phyloP scores from a whole-genome alignment of 1,140 invertebrate genomes.

The Diploscapter pachys region DNA sequence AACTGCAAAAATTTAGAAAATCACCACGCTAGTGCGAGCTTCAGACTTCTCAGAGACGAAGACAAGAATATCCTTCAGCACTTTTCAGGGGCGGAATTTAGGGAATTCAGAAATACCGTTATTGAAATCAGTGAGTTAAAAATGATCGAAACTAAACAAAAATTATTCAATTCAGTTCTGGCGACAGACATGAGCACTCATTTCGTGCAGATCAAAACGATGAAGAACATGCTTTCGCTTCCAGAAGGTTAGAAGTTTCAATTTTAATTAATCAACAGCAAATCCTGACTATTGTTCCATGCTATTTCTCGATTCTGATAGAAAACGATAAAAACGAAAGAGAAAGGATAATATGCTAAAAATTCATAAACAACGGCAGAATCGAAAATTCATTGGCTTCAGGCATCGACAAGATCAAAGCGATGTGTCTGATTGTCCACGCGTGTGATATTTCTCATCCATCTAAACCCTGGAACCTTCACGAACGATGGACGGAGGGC shows the following conservation, averaged over 20 bases:
- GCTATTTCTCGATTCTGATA: too few relatives aligned
- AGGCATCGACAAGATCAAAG: constrained; percentile 86
- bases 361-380: too few relatives aligned
- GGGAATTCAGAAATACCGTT: constrained; percentile 84
- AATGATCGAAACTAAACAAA: too few relatives aligned
- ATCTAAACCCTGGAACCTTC: constrained; percentile 85
- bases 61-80: constrained; percentile 85
- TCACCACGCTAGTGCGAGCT: constrained; percentile 86
- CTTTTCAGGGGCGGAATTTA: constrained; percentile 84
- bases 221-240: constrained; percentile 79
- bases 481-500: constrained; percentile 82
- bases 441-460: constrained; percentile 97
- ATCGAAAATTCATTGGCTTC: constrained; percentile 18
- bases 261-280: not conserved
- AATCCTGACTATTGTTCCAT: too few relatives aligned
- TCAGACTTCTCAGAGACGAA: constrained; percentile 79
- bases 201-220: constrained; percentile 94
- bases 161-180: constrained; percentile 68
- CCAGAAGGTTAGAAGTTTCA: constrained; percentile 69
- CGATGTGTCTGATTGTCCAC: constrained; percentile 83
- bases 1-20: constrained; percentile 68
- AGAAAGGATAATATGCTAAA: too few relatives aligned
- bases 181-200: constrained; percentile 93
- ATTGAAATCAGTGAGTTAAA: constrained; percentile 73
- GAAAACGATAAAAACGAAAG: too few relatives aligned